phyloP scores from a whole-genome alignment of 2,888 invertebrate genomes.

The Tetropium fuscum region DNA sequence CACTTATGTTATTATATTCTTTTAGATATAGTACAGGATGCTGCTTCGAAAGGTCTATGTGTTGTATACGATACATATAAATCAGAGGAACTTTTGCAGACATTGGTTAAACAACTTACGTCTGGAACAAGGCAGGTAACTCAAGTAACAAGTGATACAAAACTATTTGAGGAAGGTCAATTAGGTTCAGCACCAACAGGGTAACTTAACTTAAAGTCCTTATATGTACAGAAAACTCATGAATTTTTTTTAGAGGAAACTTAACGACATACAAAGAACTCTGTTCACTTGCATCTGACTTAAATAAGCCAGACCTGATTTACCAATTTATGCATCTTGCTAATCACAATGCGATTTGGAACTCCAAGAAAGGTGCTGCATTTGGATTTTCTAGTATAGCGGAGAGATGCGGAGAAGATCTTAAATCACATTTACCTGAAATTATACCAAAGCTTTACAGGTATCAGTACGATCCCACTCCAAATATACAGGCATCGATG shows the following conservation, averaged over 20 bases:
- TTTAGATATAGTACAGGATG: slow-evolving; percentile 92
- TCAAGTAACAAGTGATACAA: slow-evolving; percentile 84
- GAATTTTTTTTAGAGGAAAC: slow-evolving; percentile 73
- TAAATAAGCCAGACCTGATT: slow-evolving; percentile 94
- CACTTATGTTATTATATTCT: too few relatives aligned
- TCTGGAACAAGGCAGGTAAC: slow-evolving; percentile 77
- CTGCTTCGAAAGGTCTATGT: slow-evolving; percentile 91
- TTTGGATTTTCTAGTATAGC: slow-evolving; percentile 93
- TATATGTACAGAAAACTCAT: not conserved
- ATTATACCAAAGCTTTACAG: slow-evolving; percentile 91
- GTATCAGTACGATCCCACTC: slow-evolving; percentile 94
- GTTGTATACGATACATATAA: slow-evolving; percentile 87
- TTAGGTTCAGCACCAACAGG: slow-evolving; percentile 89
- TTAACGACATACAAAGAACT: slow-evolving; percentile 95
- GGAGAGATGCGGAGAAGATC: slow-evolving; percentile 83
- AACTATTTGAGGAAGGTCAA: slow-evolving; percentile 89
- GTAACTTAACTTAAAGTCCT: slow-evolving; percentile 65
- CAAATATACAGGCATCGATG: slow-evolving; percentile 93
- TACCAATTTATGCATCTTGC: slow-evolving; percentile 97
- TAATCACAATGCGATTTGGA: slow-evolving; percentile 95
- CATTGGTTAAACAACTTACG: slow-evolving; percentile 85
- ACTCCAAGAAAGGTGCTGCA: slow-evolving; percentile 94
- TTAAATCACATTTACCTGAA: slow-evolving; percentile 83
- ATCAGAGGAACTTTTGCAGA: slow-evolving; percentile 78
- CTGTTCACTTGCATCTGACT: slow-evolving; percentile 91